Base-by-base conservation (phyloP, 2,888 invertebrate species). In the Eupeodes luniger region DNA sequence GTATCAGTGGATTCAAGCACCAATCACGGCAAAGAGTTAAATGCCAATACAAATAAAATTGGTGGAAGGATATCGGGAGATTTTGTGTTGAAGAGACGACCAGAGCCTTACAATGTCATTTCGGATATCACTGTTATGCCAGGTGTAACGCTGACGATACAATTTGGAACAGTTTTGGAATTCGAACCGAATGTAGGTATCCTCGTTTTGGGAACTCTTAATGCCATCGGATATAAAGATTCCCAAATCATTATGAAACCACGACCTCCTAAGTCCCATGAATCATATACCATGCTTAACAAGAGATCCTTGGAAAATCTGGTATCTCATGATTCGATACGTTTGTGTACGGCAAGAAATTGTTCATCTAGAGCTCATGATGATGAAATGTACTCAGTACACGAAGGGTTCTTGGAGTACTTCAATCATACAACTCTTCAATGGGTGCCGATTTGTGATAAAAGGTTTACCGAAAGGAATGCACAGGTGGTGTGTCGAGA, bases 61-160 rank as follows among this genome's bases (percentile, higher is more conserved):
- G 97, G 97, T 0, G 98, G 98, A 1, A 94, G 98, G 89, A 95
- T 97, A 49, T 95, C 94, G 85, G 95, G 95, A 75, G 96, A 96
- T 92, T 92, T 97, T 19, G 95, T 94, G 0, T 92, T 98, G 49
- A 95, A 95, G 81, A 94, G 95, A 27, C 95, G 96, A 74, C 93
- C 94, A 2, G 94, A 95, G 55, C 98, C 98, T 0, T 99, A 98
- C 91, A 92, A 96, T 0, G 95, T 99, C 19, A 95, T 95, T 89
- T 95, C 98, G 0, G 99, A 99, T 93, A 96, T 99, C 57, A 99
- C 99, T 0, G 96, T 99, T 0, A 99, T 99, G 99, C 99, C 99
- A 0, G 97, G 96, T 85, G 97, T 96, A 0, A 97, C 96, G 0
- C 93, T 99, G 51, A 96, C 96, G 0, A 98, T 99, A 80, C 96